Evolutionary conservation across 2,797 vertebrate species (phyloP).

Genomic region (Alcedo atthis): DNA sequence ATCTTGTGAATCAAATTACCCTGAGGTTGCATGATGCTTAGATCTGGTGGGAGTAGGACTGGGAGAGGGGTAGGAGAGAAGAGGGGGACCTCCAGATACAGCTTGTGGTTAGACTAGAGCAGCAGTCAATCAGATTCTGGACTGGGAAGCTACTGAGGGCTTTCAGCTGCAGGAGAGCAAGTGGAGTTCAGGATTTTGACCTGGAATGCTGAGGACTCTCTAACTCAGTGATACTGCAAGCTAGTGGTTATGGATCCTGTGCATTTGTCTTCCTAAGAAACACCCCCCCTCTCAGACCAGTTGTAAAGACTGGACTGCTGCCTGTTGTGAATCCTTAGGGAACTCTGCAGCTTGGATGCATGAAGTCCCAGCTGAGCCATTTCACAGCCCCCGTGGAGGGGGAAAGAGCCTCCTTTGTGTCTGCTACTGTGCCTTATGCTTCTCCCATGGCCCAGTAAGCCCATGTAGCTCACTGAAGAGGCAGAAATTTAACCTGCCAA

Average conservation of each 20-base stretch:
- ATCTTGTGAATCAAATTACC: neutral
- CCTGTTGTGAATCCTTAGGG: neutral
- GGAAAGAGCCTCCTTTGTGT: neutral
- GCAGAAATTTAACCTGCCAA: neutral
- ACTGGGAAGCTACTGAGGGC: neutral
- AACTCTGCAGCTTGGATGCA: neutral
- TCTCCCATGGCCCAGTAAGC: neutral
- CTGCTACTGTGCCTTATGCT: neutral
- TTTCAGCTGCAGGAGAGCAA: neutral
- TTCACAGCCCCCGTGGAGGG: neutral
- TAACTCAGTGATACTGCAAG: neutral
- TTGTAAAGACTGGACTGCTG: neutral
- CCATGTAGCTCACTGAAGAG: neutral
- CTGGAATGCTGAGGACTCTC: neutral
- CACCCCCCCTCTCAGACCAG: neutral
- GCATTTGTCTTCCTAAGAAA: neutral
- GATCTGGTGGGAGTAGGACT: neutral
- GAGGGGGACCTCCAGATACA: neutral
- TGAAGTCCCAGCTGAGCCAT: neutral
- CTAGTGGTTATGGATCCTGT: neutral
- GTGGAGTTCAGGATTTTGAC: neutral
- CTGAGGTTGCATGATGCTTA: neutral
- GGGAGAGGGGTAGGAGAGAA: neutral
- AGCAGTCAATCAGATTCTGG: rapidly evolving
- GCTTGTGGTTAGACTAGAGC: neutral